Evolutionary conservation across 1,140 invertebrate genomes (phyloP), one percentile per base, ranked within the genome.

Genomic region (Leptonema lineaticorne): DNA sequence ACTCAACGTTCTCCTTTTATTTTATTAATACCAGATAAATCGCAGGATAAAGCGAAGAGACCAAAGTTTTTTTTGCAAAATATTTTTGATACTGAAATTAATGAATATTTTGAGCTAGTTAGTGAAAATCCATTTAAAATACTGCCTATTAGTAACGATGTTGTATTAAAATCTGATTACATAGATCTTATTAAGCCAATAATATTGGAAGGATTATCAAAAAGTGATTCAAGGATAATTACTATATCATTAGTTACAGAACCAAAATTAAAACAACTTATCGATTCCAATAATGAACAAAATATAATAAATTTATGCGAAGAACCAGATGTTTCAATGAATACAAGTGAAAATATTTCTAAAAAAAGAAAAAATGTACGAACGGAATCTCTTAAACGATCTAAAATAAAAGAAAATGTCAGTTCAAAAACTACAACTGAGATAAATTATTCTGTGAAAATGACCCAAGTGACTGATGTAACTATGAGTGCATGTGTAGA

Each of bases 71-170:
- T 26, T 53, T 16, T 18, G 9, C n/a, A 26, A 22, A 26, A 22
- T 4, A 59, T 59, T 33, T 59, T 33, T 22, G 59, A 45, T 14
- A 29, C 8, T 14, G 11, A 30, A 1, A 50, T 64, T 18, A 48
- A 64, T 16, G 18, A 64, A 30, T 50, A 50, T 50, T 64, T 64
- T 33, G 62, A 64, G 29, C n/a, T 64, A 30, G 26, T 24, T 1
- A 50, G 27, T 22, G 45, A 50, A 18, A 27, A 64, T 3, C 62
- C 62, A n/a, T 50, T 64, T 27, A 2, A 50, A 50, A 50, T 64
- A 29, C 26, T 1, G 3, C 62, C 62, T 1, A 3, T 64, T 8
- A 27, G 50, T 22, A 48, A 14, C 4, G 62, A 64, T 28, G 62
- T 64, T 1, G 1, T 26, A 8, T 1, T 64, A 5, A 64, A 64